Evolutionary conservation across 2,797 vertebrate species (phyloP).

Genomic region (Phrynocephalus forsythii): DNA sequence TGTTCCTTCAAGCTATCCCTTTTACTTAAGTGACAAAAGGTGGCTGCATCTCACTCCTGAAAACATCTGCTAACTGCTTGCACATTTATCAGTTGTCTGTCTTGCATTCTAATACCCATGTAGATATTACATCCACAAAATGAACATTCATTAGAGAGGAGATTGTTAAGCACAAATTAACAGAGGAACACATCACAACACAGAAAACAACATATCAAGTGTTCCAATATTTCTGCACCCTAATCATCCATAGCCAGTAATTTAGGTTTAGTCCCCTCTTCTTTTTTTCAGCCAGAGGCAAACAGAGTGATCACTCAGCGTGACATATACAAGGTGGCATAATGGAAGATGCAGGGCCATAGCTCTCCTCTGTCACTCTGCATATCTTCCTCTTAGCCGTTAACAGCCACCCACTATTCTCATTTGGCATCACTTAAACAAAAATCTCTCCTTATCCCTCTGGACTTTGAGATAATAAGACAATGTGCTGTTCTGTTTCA

Average conservation of each 20-base stretch:
- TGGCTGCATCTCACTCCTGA: not conserved
- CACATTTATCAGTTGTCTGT: not conserved
- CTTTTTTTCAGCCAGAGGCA: not conserved
- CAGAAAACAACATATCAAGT: not conserved
- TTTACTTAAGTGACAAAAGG: not conserved
- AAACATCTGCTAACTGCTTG: not conserved
- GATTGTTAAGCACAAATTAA: not conserved
- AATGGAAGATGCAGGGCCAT: not conserved
- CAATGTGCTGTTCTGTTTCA: conserved; percentile 27
- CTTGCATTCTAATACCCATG: not conserved
- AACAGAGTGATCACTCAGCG: not conserved
- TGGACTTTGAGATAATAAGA: conserved; percentile 31
- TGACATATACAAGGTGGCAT: not conserved
- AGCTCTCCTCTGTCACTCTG: not conserved
- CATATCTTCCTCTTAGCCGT: not conserved
- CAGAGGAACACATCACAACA: not conserved
- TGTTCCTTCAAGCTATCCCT: not conserved
- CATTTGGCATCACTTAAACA: conserved; percentile 33
- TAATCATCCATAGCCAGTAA: not conserved
- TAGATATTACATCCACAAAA: not conserved
- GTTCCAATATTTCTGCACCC: not conserved
- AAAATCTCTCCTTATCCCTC: conserved; percentile 17
- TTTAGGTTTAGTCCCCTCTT: not conserved
- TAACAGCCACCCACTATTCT: conserved; percentile 15
- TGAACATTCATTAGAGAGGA: not conserved